Evolutionary conservation across 2,888 invertebrate species (phyloP), one percentile per base, ranked within the genome.

Genomic region (Aleiodes testaceus): DNA sequence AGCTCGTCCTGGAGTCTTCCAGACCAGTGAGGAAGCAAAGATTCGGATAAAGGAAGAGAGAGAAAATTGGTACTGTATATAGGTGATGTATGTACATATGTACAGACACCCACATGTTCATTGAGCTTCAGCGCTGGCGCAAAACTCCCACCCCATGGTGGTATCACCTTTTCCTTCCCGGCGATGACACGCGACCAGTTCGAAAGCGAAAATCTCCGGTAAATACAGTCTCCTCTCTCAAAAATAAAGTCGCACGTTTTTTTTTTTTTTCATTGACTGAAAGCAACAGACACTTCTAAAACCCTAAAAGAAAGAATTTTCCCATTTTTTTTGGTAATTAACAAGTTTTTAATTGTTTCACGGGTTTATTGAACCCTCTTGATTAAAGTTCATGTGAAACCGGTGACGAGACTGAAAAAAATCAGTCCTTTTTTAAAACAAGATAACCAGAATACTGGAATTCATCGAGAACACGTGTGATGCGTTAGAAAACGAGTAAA

Each of bases 101-200:
- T 36, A 7, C 11, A 36, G 5, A 26, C 26, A 26, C 26, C 26
- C 26, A 26, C 26, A 26, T 26, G 26, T 26, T 45, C 45, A 45
- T 45, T 45, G 20, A n/a, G 22, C 18, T 52, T 22, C 52, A 52
- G 52, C 52, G 52, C 52, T 52, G 52, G 55, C 30, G 55, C 55
- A 4, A 55, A 12, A 55, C 36, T 55, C 36, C 36, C 55, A 26
- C 55, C 36, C 36, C 55, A 55, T 30, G 4, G n/a, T 12, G 18
- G 11, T 4, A 22, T 52, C 52, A 52, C 52, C 20, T 22, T 52
- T 52, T 22, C 9, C 52, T 12, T 50, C 4, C 5, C 7, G 22
- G 22, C 52, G 20, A 22, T 22, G 36, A n/a, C 55, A 16, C 55
- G 36, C 14, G 30, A 55, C 36, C 55, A 55, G 55, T 55, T 55